phyloP scores from a whole-genome alignment of 2,888 invertebrate genomes.

The Drosophila siamana region DNA sequence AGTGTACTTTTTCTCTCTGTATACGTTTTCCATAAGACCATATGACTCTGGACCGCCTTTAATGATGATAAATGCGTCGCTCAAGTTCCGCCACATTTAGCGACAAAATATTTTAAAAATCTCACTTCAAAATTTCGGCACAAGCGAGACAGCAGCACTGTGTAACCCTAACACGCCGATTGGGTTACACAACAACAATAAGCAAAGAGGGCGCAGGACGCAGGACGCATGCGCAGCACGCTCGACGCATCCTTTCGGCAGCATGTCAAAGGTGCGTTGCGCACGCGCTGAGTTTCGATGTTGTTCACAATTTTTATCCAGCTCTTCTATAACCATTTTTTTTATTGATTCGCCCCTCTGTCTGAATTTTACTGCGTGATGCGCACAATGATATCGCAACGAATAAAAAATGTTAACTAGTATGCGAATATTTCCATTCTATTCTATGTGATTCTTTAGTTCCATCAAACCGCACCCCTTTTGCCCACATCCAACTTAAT shows the following conservation, averaged over 20 bases:
- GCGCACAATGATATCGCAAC: slow-evolving; percentile 66
- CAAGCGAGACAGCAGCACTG: neutral
- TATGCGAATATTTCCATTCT: neutral
- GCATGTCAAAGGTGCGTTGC: slow-evolving; percentile 58
- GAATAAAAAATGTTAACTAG: slow-evolving; percentile 1
- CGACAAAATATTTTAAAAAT: slow-evolving; percentile 49
- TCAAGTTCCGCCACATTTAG: slow-evolving; percentile 79
- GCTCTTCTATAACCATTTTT: slow-evolving; percentile 30
- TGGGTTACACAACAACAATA: slow-evolving; percentile 73
- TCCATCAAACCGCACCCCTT: slow-evolving; percentile 45
- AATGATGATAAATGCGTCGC: slow-evolving; percentile 80
- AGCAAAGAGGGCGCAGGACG: slow-evolving; percentile 65
- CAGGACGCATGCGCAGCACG: slow-evolving; percentile 78
- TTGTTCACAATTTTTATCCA: slow-evolving; percentile 22
- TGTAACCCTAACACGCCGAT: slow-evolving; percentile 70
- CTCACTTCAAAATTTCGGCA: slow-evolving; percentile 28
- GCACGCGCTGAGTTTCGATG: slow-evolving; percentile 66
- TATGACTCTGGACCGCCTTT: slow-evolving; percentile 55
- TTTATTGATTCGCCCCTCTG: slow-evolving; percentile 21
- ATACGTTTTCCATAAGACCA: neutral
- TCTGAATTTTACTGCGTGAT: slow-evolving; percentile 47
- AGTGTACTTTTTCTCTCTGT: no score
- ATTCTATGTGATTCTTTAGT: slow-evolving; percentile 7
- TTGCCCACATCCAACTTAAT: slow-evolving; percentile 36
- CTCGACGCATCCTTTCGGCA: slow-evolving; percentile 46